Evolutionary conservation across 2,113 vertebrate species (phyloP), one percentile per base, ranked within the genome.

Genomic region (Caranx ignobilis): DNA sequence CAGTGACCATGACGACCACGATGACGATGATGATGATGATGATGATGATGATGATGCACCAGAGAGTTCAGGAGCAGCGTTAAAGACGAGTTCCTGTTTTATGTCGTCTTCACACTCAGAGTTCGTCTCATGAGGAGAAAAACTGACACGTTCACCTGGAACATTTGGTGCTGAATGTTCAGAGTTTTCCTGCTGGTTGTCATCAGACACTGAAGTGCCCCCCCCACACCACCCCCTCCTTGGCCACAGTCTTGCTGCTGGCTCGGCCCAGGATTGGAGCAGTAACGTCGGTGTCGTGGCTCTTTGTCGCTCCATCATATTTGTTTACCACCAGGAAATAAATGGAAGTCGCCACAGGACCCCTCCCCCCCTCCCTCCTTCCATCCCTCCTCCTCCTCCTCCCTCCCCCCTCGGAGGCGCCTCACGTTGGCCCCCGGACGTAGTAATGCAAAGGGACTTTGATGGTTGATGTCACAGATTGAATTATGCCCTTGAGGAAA

Each of bases 401-500:
- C 79, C 81, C 69, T 69, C 68, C 68, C 74, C 89, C 82, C 75
- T 77, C 71, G 12, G 88, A 91, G 94, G 93, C 91, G 91, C 92
- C 93, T 91, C 74, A 82, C 75, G 86, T 91, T 92, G 77, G 82
- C 83, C 65, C 65, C 76, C 66, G 67, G 84, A 91, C 84, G 48
- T 79, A 71, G 86, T 95, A 94, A 95, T 94, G 91, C 62, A 52
- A 88, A 77, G 61, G 83, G 94, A 93, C 94, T 94, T 94, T 95
- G 94, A 95, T 95, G 94, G 92, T 93, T 93, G 91, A 95, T 91
- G 92, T 93, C 81, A 79, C 92, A 92, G 93, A 95, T 95, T 95
- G 91, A 95, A 95, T 95, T 95, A 95, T 95, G 93, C 84, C 93
- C 93, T 93, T 90, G 94, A 95, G 94, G 93, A 94, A 95, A 94